These are phyloP conservation scores for Margaritifera margaritifera DNA, from an alignment of 2,888 invertebrate genomes.

Conservation along the genomic window DNA sequence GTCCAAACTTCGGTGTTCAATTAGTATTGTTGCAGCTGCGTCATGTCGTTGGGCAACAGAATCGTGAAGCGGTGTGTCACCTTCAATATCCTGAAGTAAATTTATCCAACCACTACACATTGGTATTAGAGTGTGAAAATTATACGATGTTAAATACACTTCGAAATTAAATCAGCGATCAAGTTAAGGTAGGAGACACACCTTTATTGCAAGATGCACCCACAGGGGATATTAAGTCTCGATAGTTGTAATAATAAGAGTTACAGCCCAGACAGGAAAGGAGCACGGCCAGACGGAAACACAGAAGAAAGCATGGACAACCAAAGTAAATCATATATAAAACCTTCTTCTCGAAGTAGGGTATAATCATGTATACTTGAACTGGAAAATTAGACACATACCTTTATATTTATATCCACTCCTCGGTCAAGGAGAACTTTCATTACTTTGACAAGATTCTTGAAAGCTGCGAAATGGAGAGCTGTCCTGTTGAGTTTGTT, in stretches of 20 bases:
- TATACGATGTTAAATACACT: no score
- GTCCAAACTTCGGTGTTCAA: constrained; percentile 80
- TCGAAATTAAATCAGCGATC: no score
- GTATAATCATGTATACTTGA: no score
- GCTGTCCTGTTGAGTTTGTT: constrained; percentile 86
- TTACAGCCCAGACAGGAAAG: no score
- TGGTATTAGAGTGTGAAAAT: no score
- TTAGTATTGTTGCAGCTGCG: constrained; percentile 82
- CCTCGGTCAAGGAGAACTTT: constrained; percentile 80
- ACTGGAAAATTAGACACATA: constrained; percentile 41
- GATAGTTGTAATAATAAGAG: not conserved
- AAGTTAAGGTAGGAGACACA: no score
- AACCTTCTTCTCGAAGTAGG: no score
- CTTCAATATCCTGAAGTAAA: constrained; percentile 79
- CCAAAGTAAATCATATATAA: no score
- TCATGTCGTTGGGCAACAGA: constrained; percentile 84
- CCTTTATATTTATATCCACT: constrained; percentile 80
- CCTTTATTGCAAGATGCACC: no score
- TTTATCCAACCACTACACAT: no score
- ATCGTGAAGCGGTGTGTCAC: constrained; percentile 88
- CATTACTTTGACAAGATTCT: constrained; percentile 84
- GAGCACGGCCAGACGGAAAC: no score
- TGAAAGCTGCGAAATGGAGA: constrained; percentile 88
- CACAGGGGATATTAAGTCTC: not conserved
- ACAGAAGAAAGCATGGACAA: no score